Base-by-base conservation (phyloP, 1,140 invertebrate genomes). In the Idris sp. region DNA sequence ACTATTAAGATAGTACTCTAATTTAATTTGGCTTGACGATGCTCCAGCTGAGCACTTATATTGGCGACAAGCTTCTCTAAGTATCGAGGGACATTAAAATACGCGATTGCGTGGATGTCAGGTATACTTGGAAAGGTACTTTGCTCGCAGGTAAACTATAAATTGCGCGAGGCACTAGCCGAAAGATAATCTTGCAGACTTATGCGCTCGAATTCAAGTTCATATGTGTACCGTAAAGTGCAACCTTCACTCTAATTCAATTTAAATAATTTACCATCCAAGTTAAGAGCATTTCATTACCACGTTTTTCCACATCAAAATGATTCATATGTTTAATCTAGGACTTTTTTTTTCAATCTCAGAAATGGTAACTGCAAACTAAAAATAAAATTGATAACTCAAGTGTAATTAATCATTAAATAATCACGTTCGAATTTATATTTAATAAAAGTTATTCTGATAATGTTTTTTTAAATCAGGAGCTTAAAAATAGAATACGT, bases 121-220 rank as follows among this genome's bases (percentile, higher is more conserved):
- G 49, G 49, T 76, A n/a, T n/a, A 80, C 73, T 71, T 77, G 72
- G 58, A 77, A 80, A 71, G 62, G 76, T 72, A 74, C 65, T 78
- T 79, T 78, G 58, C 68, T 72, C n/a, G 19, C 49, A 33, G 53
- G 49, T 77, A 72, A n/a, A 80, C 71, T 71, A 67, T 69, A 77
- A 71, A 73, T 80, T 80, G 68, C 67, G 51, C 72, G 46, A 48
- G 65, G 43, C 40, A 72, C 78, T 38, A 62, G 46, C 26, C 48
- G 22, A 30, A 44, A 65, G 72, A 62, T 79, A 79, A 78, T 81
- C 72, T 77, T 58, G 46, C 38, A 44, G 43, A 46, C 44, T 65
- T 59, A 38, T 30, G 44, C 51, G 56, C 33, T 36, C 9, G 19
- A 72, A 64, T 64, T 72, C 46, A 64, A 26, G 49, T 58, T 64